Base-by-base conservation (phyloP, 2,113 vertebrate genomes). In the Furnarius figulus region DNA sequence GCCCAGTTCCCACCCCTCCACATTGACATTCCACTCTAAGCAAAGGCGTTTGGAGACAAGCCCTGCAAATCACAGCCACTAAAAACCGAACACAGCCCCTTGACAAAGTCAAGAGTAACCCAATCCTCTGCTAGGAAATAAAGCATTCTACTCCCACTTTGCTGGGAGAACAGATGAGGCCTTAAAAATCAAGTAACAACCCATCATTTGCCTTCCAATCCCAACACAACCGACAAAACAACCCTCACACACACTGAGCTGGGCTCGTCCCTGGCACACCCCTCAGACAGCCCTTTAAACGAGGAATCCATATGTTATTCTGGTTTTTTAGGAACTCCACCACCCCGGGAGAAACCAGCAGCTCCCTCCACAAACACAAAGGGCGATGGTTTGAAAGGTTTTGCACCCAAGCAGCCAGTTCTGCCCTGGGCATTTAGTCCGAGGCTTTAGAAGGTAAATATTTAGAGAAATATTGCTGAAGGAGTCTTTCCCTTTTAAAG, bases 161-260 rank as follows among this genome's bases (percentile, higher is more conserved):
- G 20, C 8, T 81, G 1, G 23, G 27, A 75, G 73, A 72, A 78
- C 72, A 94, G 73, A 92, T 4, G 19, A 93, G 28, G 72, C 90
- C 92, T 92, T 56, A 93, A 91, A 91, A 84, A 85, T 40, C 44
- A 85, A 86, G 33, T 23, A 90, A 74, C 30, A 47, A 84, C 18
- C 31, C 72, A 75, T 95, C 92, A 72, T 81, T 40, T 49, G 65
- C 90, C 33, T 74, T 86, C 75, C 59, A 47, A 88, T 77, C 27
- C 5, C 76, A 35, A 65, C 4, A 81, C 46, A 56, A 46, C 42
- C 0, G 3, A 86, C 49, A 59, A 63, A 93, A 59, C 27, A 66
- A 91, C 91, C 18, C 40, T 42, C 40, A 42, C 40, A 58, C 17
- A 1, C 71, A 5, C 65, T 16, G 66, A 81, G 46, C 11, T 3